Evolutionary conservation across 2,113 vertebrate species (phyloP), one percentile per base, ranked within the genome.

Genomic region (Silurus asotus): DNA sequence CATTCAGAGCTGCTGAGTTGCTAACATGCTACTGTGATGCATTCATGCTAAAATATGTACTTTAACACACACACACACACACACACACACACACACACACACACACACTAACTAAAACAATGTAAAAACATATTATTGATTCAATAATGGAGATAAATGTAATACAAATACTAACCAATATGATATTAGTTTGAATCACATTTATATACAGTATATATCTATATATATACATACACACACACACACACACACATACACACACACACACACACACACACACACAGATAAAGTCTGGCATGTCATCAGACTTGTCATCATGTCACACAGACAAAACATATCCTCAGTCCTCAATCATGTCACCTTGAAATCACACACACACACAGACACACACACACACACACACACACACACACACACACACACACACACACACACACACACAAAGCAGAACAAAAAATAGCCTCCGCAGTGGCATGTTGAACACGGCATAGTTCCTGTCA

Each of bases 51-150:
- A 80, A 23, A 90, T 17, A 70, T 80, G 65, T 49, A 69, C n/a
- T 20, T 7, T 28, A 59, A 55, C 13, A 56, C 6, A 89, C 84
- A 86, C 89, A 53, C 14, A 48, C 56, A 37, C 0, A n/a, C 87
- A 85, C 61, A 70, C 81, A 86, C 88, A 85, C 88, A 85, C 88
- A 86, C 81, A 88, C 89, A 64, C 74, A 72, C 51, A 59, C 62
- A 67, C 20, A 61, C 76, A 77, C 87, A 56, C 0, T 17, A 83
- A 84, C 65, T 9, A 9, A 72, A 48, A 72, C 37, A 72, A 19
- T 19, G 67, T 19, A 19, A 70, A 45, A 15, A 70, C 7, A 19
- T 19, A 19, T 70, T 45, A 8, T 14, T 45, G 67, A 70, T 8
- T 70, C 15, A 45, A 17, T 45, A 70, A 45, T 11, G 1, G n/a